A percentile compares a stretch with the other conserved stretches of the same genome.
Evolutionary conservation across 1,140 invertebrate genomes (phyloP).

Genomic region (Agrypnia vestita): DNA sequence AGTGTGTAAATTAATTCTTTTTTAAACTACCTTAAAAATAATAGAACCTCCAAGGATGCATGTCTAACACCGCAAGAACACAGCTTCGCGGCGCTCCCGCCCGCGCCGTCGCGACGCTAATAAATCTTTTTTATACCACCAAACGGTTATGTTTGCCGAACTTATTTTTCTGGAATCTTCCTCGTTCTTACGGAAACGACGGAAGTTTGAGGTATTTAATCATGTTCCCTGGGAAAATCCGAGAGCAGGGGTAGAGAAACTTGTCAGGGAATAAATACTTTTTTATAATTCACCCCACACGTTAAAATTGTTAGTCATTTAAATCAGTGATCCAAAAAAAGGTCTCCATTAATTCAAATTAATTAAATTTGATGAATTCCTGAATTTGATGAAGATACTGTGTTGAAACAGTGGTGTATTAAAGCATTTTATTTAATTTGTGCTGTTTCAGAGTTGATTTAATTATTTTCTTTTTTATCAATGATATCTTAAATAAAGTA

Average conservation of each 20-base stretch:
- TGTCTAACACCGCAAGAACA: conserved; percentile 7
- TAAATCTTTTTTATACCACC: conserved; percentile 48
- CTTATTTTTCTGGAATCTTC: conserved; percentile 40
- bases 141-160: conserved; percentile 39
- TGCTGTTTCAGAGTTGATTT: no score
- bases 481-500: no score
- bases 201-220: conserved; percentile 43
- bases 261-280: background rate
- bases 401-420: no score
- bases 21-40: no score
- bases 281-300: background rate
- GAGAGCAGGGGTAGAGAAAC: conserved; percentile 19
- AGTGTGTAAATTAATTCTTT: no score
- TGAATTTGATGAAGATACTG: no score
- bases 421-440: no score
- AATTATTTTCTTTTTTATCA: no score
- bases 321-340: no score
- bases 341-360: no score
- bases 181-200: conserved; percentile 14
- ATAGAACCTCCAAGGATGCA: background rate
- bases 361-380: no score
- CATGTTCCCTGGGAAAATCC: conserved; percentile 37
- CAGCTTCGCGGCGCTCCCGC: background rate
- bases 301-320: no score
- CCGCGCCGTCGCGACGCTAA: conserved; percentile 26